A percentile compares a stretch with the other conserved stretches of the same genome.
Conservation (phyloP, 2,888 invertebrate genomes). For the Stratiomys singularior region DNA sequence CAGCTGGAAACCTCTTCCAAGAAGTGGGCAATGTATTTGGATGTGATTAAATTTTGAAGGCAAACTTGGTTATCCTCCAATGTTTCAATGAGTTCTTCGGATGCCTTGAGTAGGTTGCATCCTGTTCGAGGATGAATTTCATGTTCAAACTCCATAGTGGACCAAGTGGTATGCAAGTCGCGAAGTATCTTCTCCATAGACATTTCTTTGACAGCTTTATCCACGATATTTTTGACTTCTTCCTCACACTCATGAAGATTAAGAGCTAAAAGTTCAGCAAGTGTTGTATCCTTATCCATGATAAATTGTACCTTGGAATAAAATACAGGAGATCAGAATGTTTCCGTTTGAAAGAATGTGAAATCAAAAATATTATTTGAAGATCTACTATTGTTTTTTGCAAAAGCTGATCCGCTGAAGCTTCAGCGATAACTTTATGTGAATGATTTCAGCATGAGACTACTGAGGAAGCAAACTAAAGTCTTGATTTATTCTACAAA, state of each 20-base stretch:
- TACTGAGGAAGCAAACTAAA: too few species aligned
- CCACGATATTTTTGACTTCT: conserved; percentile 96
- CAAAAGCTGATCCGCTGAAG: too few species aligned
- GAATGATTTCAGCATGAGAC: too few species aligned
- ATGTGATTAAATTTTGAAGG: conserved; percentile 95
- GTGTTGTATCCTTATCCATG: conserved; percentile 91
- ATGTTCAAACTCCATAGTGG: conserved; percentile 91
- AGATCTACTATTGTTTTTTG: too few species aligned
- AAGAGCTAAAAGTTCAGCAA: conserved; percentile 89
- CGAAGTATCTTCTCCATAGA: conserved; percentile 96
- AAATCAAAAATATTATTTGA: too few species aligned
- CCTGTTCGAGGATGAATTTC: conserved; percentile 89
- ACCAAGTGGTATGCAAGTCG: conserved; percentile 90
- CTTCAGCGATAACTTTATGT: too few species aligned
- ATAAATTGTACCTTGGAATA: conserved; percentile 94
- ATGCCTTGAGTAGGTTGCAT: conserved; percentile 86
- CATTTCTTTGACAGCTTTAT: conserved; percentile 98
- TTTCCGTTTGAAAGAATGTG: too few species aligned
- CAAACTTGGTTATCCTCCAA: conserved; percentile 97
- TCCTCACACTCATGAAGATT: conserved; percentile 97
- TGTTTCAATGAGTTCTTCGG: conserved; percentile 96
- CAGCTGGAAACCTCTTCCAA: conserved; percentile 92
- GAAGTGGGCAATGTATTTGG: conserved; percentile 96
- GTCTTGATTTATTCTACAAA: too few species aligned
- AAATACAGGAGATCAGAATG: too few species aligned